Evolutionary conservation across 2,797 vertebrate genomes (phyloP).

Genomic region (Potorous gilbertii): DNA sequence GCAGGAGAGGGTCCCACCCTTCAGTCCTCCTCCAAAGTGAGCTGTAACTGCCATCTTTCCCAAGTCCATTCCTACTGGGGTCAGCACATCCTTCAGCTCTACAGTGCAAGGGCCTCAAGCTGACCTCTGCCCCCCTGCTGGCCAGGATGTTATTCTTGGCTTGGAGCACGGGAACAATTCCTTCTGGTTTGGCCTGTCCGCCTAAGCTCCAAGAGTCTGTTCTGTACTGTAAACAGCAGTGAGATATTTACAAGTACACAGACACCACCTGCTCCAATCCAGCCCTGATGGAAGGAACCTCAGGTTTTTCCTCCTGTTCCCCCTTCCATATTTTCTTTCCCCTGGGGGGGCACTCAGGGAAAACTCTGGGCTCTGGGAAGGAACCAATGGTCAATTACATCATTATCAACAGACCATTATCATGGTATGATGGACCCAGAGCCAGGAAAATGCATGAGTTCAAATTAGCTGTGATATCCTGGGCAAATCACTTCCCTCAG

Average conservation of each 20-base stretch:
- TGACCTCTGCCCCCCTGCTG: conserved; percentile 72
- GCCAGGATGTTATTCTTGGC: conserved; percentile 78
- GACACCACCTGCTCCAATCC: conserved; percentile 20
- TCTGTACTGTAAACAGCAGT: conserved; percentile 63
- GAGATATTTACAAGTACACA: conserved; percentile 58
- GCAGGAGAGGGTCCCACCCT: not conserved
- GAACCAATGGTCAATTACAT: conserved; percentile 20
- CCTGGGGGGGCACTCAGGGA: not conserved
- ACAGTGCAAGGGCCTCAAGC: conserved; percentile 53
- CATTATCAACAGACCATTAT: not conserved
- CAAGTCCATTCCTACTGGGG: conserved; percentile 45
- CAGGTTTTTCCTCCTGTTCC: not conserved
- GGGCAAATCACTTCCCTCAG: not conserved
- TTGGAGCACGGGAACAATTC: conserved; percentile 68
- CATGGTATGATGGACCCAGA: not conserved
- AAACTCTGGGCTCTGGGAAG: conserved; percentile 1
- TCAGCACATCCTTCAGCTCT: conserved; percentile 43
- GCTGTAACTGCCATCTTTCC: conserved; percentile 41
- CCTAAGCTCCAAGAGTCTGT: conserved; percentile 43
- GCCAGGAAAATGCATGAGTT: not conserved
- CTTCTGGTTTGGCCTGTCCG: conserved; percentile 57
- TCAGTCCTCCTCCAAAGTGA: conserved; percentile 43
- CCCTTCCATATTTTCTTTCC: not conserved
- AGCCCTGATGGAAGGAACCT: not conserved
- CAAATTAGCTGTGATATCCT: not conserved